Evolutionary conservation across 1,140 invertebrate genomes (phyloP).

Genomic region (Calliphora vicina): DNA sequence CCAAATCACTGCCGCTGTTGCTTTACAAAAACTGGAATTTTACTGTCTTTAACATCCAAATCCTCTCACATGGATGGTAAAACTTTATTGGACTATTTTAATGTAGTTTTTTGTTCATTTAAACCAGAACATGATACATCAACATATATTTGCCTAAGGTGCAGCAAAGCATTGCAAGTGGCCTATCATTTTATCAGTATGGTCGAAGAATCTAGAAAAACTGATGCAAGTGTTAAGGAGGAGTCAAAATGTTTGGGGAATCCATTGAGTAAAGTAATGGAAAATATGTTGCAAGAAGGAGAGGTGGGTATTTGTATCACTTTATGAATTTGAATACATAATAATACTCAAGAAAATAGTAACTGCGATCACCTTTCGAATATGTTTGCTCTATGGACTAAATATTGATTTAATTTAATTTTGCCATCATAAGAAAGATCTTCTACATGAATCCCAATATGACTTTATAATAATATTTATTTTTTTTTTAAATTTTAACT

Average conservation of each 20-base stretch:
- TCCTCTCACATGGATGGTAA: background rate
- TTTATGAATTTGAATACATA: too few relatives aligned
- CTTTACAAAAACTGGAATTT: background rate
- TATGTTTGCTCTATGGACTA: too few relatives aligned
- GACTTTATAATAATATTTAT: too few relatives aligned
- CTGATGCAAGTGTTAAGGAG: background rate
- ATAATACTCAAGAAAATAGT: too few relatives aligned
- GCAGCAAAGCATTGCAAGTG: conserved; percentile 54
- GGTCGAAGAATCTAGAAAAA: background rate
- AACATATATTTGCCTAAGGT: conserved; percentile 47
- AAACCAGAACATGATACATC: conserved; percentile 44
- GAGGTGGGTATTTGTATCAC: background rate
- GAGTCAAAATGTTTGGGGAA: background rate
- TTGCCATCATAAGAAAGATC: too few relatives aligned
- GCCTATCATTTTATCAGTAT: conserved; percentile 51
- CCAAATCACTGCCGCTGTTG: conserved; percentile 5
- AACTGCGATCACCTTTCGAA: too few relatives aligned
- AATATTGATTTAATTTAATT: too few relatives aligned
- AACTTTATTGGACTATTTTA: background rate
- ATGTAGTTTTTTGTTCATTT: background rate
- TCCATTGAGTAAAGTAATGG: background rate
- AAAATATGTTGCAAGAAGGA: background rate
- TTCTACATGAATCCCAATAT: too few relatives aligned
- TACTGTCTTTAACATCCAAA: background rate
- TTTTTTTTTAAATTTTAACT: too few relatives aligned